phyloP scores from a whole-genome alignment of 2,888 invertebrate species.

The Athripsodes cinereus region DNA sequence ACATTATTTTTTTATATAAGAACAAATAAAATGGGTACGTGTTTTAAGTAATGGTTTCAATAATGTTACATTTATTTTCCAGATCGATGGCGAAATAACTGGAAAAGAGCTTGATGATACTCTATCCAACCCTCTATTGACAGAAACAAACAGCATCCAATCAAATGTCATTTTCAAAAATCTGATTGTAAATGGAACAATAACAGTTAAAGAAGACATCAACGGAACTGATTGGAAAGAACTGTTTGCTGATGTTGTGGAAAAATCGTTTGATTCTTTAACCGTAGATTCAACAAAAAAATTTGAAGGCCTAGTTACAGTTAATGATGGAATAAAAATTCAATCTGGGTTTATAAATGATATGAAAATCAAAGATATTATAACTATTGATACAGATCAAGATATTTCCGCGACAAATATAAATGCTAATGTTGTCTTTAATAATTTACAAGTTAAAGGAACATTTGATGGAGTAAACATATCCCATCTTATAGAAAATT shows the following conservation, averaged over 20 bases:
- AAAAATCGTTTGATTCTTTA: constrained; percentile 35
- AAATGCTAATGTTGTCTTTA: constrained; percentile 40
- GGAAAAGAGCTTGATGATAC: constrained; percentile 40
- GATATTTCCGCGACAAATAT: constrained; percentile 37
- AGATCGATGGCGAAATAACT: constrained; percentile 46
- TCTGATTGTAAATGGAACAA: constrained; percentile 45
- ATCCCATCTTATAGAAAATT: constrained; percentile 37
- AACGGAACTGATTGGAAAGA: constrained; percentile 37
- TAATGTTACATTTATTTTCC: too few species aligned
- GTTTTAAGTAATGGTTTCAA: too few species aligned
- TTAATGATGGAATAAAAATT: constrained; percentile 38
- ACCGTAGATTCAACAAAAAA: constrained; percentile 42
- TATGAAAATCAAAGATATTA: constrained; percentile 39
- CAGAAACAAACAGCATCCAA: constrained; percentile 37
- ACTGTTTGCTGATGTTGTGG: constrained; percentile 43
- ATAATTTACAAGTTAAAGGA: constrained; percentile 39
- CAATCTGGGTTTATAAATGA: constrained; percentile 40
- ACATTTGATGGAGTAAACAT: constrained; percentile 40
- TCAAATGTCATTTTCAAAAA: constrained; percentile 43
- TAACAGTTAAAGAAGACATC: constrained; percentile 40
- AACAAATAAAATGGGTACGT: too few species aligned
- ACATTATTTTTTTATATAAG: too few species aligned
- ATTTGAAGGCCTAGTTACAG: constrained; percentile 37
- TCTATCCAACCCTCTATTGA: constrained; percentile 42
- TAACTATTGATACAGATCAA: constrained; percentile 47